Conservation (phyloP, 1,140 invertebrate species). For the Chironomus tepperi region DNA sequence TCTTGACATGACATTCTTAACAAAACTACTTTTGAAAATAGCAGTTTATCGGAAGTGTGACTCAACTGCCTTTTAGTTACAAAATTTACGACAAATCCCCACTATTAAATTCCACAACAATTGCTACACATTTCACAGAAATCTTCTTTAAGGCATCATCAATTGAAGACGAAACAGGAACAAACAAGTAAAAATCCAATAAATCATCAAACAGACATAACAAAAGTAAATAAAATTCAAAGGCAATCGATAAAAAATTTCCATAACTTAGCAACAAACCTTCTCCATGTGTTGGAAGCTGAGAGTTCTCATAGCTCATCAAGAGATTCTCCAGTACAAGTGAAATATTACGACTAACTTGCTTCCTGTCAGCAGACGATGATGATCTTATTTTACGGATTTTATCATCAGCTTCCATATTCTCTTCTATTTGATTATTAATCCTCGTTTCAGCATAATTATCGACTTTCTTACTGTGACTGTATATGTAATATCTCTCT, state of each 20-base stretch:
- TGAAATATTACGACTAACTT: slow-evolving; percentile 66
- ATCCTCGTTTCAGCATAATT: neutral
- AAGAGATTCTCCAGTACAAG: slow-evolving; percentile 75
- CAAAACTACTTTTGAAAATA: too few relatives aligned
- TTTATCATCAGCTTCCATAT: neutral
- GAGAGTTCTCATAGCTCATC: slow-evolving; percentile 84
- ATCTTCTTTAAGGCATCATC: too few relatives aligned
- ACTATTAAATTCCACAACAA: too few relatives aligned
- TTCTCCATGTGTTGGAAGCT: slow-evolving; percentile 74
- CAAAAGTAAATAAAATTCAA: neutral
- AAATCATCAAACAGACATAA: neutral
- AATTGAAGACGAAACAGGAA: too few relatives aligned
- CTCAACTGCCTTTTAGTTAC: too few relatives aligned
- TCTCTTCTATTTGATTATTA: neutral
- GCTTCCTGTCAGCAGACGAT: neutral
- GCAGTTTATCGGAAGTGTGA: too few relatives aligned
- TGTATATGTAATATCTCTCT: slow-evolving; percentile 6
- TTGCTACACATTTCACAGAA: too few relatives aligned
- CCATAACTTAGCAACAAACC: slow-evolving; percentile 42
- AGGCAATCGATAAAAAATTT: neutral
- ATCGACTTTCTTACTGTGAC: neutral
- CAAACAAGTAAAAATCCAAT: neutral
- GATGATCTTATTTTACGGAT: neutral
- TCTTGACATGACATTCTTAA: too few relatives aligned
- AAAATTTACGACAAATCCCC: too few relatives aligned